Conservation (phyloP, 2,113 vertebrate species). For the Orthonyx spaldingii region DNA sequence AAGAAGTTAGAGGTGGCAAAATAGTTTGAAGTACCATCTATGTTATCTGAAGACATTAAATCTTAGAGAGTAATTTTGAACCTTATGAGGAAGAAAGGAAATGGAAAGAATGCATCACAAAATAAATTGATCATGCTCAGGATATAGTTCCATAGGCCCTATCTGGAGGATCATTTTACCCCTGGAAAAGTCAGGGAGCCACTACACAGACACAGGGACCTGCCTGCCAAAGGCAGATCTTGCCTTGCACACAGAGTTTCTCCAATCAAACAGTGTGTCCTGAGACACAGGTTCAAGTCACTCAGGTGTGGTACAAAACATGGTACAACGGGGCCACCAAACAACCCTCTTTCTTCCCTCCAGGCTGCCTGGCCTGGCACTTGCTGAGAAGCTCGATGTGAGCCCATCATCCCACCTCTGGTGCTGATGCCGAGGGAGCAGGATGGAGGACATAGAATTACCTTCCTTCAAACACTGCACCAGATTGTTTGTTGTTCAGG, state of each 20-base stretch:
- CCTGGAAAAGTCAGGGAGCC: not conserved
- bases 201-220: not conserved
- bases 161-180: not conserved
- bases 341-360: not conserved
- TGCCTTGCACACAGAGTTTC: not conserved
- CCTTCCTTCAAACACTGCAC: not conserved
- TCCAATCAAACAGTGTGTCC: rapidly evolving
- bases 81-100: not conserved
- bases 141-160: not conserved
- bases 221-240: not conserved
- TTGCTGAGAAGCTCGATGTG: not conserved
- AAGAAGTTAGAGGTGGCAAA: not conserved
- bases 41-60: not conserved
- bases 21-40: not conserved
- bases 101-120: not conserved
- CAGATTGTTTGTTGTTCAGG: not conserved
- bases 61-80: not conserved
- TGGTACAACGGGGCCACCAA: not conserved
- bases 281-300: not conserved
- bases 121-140: not conserved
- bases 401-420: not conserved
- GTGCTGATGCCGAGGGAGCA: not conserved
- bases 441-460: not conserved
- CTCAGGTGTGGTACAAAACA: not conserved
- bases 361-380: not conserved